A percentile compares a stretch with the other conserved stretches of the same genome.
phyloP scores from a whole-genome alignment of 53 echinoderm and acorn worm species.

The Patiria pectinifera region DNA sequence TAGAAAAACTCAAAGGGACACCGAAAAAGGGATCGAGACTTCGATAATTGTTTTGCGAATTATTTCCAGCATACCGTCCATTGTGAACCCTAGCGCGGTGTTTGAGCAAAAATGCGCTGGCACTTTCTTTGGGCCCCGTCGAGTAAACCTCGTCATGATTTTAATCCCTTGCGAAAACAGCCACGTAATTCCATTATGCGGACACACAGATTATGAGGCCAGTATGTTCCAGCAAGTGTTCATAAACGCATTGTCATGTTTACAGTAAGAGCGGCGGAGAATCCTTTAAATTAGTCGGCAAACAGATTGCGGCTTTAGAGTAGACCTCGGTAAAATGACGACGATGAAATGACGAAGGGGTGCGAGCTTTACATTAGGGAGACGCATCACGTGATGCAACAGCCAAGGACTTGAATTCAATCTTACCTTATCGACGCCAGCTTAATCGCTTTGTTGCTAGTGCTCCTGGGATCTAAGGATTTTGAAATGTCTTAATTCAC shows the following conservation, averaged over 20 bases:
- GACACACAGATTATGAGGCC: conserved; percentile 34
- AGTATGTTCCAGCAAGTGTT: not conserved
- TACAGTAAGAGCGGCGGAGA: not conserved
- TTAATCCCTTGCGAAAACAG: conserved; percentile 39
- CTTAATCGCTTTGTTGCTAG: not conserved
- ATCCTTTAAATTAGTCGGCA: conserved; percentile 37
- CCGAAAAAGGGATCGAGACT: not conserved
- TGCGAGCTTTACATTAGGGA: not conserved
- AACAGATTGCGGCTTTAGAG: conserved; percentile 25
- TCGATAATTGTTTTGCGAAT: conserved; percentile 50
- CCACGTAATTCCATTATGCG: conserved; percentile 18
- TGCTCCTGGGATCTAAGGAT: too few species aligned
- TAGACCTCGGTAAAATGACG: not conserved
- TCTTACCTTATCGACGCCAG: too few species aligned
- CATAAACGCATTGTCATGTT: conserved; percentile 1
- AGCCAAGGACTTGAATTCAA: too few species aligned
- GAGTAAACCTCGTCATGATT: too few species aligned
- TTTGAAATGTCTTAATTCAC: too few species aligned
- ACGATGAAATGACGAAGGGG: not conserved
- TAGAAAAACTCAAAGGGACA: not conserved
- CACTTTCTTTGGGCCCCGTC: conserved; percentile 33
- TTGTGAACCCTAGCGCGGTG: not conserved
- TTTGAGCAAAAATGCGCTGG: conserved; percentile 5
- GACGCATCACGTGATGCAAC: not conserved
- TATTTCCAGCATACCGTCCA: not conserved